These are phyloP conservation scores for Philereme transversata DNA, from an alignment of 2,888 invertebrate species.

Conservation along the genomic window DNA sequence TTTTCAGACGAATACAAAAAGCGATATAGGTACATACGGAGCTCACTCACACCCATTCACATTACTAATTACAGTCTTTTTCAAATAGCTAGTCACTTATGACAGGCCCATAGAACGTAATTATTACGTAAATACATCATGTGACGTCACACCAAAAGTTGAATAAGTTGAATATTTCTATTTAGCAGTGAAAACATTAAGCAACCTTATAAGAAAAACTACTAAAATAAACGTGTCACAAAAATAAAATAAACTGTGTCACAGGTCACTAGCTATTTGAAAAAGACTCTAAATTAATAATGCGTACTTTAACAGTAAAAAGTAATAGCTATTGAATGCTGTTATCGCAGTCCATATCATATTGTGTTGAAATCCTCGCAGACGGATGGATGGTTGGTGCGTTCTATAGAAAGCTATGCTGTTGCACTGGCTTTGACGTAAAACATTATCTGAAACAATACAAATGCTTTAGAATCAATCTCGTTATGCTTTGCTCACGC, in stretches of 20 bases:
- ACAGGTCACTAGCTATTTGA: too few species aligned
- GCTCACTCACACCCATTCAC: conserved; percentile 71
- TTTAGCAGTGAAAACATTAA: too few species aligned
- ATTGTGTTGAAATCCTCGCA: conserved; percentile 50
- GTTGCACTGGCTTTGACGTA: conserved; percentile 65
- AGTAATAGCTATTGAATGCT: conserved; percentile 63
- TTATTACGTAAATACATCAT: too few species aligned
- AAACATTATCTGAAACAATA: conserved; percentile 60
- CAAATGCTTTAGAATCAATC: too few species aligned
- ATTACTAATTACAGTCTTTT: conserved; percentile 41
- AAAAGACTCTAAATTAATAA: conserved; percentile 37
- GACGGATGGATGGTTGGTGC: conserved; percentile 65
- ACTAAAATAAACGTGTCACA: too few species aligned
- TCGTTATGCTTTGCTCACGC: too few species aligned
- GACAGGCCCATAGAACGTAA: too few species aligned
- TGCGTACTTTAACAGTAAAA: conserved; percentile 65
- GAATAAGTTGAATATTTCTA: too few species aligned
- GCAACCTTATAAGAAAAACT: too few species aligned
- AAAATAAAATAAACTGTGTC: too few species aligned
- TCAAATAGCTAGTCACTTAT: too few species aligned
- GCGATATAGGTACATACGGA: conserved; percentile 46
- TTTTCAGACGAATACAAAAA: conserved; percentile 30
- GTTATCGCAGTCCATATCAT: conserved; percentile 65
- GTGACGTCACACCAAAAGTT: too few species aligned
- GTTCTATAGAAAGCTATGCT: conserved; percentile 68